Conservation (phyloP, 30 jellyfish, hydroid and myxozoan species). For the Pseudorhiza aurosa region DNA sequence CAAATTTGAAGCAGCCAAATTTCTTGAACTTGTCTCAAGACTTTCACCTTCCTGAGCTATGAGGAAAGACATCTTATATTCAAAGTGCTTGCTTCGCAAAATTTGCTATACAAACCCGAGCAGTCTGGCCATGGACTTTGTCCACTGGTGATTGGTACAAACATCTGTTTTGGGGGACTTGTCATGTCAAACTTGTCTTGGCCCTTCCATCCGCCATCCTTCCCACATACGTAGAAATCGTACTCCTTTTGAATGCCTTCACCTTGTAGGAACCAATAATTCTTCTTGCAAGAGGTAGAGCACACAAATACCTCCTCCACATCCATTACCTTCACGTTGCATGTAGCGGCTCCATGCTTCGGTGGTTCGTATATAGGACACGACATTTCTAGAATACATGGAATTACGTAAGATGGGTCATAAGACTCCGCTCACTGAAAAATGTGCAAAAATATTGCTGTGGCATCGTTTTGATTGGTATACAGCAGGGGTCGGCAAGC, state of each 20-base stretch:
- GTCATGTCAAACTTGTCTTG: constrained; percentile 56
- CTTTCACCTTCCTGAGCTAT: no score
- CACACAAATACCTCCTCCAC: constrained; percentile 78
- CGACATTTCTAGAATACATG: constrained; percentile 52
- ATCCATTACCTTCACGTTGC: constrained; percentile 76
- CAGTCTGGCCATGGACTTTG: constrained; percentile 91
- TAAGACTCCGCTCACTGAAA: no score
- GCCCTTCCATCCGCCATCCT: constrained; percentile 94
- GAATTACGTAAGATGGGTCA: no score
- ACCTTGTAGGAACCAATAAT: constrained; percentile 78
- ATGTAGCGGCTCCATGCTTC: constrained; percentile 83
- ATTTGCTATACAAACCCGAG: constrained; percentile 78
- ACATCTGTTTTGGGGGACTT: constrained; percentile 22
- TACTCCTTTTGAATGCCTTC: constrained; percentile 45
- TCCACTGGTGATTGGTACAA: constrained; percentile 73
- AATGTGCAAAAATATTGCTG: no score
- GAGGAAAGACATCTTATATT: no score
- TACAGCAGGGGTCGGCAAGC: no score
- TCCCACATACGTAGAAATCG: constrained; percentile 86
- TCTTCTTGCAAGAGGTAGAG: constrained; percentile 76
- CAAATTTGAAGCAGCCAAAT: no score
- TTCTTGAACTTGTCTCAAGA: no score
- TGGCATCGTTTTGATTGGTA: no score
- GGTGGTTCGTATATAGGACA: constrained; percentile 90
- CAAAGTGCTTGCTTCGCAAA: no score